A percentile compares a stretch with the other conserved stretches of the same genome.
These are phyloP conservation scores for Perodicticus potto DNA, from an alignment of 2,797 vertebrate species.

Conservation along the genomic window DNA sequence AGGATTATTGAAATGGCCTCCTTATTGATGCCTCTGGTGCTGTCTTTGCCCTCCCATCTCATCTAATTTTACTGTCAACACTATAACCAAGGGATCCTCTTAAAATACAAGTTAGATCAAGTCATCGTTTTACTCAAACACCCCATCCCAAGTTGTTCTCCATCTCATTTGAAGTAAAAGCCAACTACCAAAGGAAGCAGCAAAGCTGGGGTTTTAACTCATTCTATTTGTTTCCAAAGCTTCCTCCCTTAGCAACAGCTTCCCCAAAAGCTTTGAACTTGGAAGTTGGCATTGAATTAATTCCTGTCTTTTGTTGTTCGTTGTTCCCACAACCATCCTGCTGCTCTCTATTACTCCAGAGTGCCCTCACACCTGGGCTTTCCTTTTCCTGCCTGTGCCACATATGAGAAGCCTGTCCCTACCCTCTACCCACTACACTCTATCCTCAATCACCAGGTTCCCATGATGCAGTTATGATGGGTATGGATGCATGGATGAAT, in stretches of 20 bases:
- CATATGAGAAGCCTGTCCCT: not conserved
- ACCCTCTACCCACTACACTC: not conserved
- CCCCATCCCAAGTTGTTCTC: not conserved
- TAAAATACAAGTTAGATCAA: constrained; percentile 17
- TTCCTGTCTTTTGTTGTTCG: not conserved
- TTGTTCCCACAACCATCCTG: not conserved
- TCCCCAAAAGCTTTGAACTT: constrained; percentile 52
- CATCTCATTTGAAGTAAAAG: constrained; percentile 28
- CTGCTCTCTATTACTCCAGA: not conserved
- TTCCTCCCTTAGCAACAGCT: not conserved
- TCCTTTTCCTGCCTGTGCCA: not conserved
- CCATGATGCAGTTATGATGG: not conserved
- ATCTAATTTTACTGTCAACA: constrained; percentile 23
- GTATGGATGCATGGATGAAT: not conserved
- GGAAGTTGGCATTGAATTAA: not conserved
- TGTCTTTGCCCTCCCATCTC: not conserved
- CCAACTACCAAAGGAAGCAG: constrained; percentile 34
- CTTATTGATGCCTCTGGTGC: not conserved
- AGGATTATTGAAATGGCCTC: not conserved
- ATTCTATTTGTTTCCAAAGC: constrained; percentile 19
- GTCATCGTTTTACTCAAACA: constrained; percentile 23
- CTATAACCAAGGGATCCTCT: not conserved
- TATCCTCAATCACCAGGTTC: not conserved
- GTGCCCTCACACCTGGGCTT: not conserved
- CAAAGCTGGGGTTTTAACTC: not conserved